A percentile compares a stretch with the other conserved stretches of the same genome.
These are phyloP conservation scores for Alethe castanea DNA, from an alignment of 2,113 vertebrate genomes.

Conservation along the genomic window DNA sequence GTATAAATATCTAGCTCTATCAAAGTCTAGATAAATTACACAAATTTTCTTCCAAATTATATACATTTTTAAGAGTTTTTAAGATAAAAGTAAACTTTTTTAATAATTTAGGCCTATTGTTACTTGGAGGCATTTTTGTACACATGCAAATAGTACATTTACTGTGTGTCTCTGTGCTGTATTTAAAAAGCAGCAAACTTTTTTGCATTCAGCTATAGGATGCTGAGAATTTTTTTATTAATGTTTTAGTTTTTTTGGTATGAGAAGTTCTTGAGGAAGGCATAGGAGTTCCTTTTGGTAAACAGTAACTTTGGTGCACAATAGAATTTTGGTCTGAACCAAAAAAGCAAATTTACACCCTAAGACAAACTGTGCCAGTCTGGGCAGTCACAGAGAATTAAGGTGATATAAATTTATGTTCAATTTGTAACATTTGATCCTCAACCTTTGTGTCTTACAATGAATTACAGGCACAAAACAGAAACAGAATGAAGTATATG, in stretches of 20 bases:
- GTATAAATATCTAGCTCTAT: not conserved
- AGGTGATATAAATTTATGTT: not conserved
- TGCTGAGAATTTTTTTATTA: not conserved
- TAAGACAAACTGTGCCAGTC: not conserved
- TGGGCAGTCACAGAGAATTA: not conserved
- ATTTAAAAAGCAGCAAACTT: not conserved
- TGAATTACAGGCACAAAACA: not conserved
- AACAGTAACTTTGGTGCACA: not conserved
- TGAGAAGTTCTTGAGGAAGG: not conserved
- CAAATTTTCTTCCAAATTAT: not conserved
- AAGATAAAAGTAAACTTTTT: not conserved
- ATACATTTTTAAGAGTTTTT: not conserved
- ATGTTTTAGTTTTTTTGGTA: not conserved
- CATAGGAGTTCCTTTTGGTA: not conserved
- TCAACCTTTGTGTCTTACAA: not conserved
- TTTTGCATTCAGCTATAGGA: not conserved
- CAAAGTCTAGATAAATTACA: not conserved
- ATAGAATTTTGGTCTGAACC: not conserved
- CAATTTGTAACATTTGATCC: constrained; percentile 6
- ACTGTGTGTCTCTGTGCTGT: not conserved
- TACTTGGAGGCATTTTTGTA: not conserved
- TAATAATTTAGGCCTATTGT: not conserved
- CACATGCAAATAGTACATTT: not conserved
- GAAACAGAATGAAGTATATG: not conserved
- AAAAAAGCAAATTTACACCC: not conserved